Base-by-base conservation (phyloP, 2,888 invertebrate species). In the Troides helena region DNA sequence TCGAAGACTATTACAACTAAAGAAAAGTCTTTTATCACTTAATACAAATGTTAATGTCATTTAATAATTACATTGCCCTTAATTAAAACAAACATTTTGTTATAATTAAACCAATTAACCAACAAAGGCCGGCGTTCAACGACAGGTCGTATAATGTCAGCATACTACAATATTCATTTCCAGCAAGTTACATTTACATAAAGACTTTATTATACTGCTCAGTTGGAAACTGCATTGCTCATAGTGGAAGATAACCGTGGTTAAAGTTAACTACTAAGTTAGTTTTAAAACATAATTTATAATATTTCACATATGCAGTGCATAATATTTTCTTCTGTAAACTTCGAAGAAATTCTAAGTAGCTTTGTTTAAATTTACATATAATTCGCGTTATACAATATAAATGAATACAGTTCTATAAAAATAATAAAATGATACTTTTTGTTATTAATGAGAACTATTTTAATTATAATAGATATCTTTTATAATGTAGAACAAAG, bases 171-270 rank as follows among this genome's bases (percentile, higher is more conserved):
- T 70, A 70, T 70, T 70, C 70, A 70, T 70, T 70, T 59, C 62
- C 25, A 36, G 65, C 10, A 39, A 59, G 63, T 67, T 43, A 39
- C 67, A 70, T 70, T 70, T 67, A 70, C 67, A 70, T 70, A 70
- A 63, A 70, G 67, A 67, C 70, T 67, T 70, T 70, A 69, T 69
- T 69, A 67, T 67, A 43, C 59, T 36, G 63, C 60, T 70, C 63
- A 36, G 63, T 70, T 70, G 67, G 63, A 62, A 70, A 70, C 67
- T 70, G 62, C 70, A 70, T 70, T 66, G 67, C 70, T 70, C 67
- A 62, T 58, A 67, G 61, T 69, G 50, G 66, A 63, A 63, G 67
- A 70, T 67, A 70, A 63, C 70, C 63, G 56, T 50, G 62, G 58
- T 69, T 67, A 59, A 70, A 70, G 46, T 70, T 63, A 70, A 66